These are phyloP conservation scores for Gallinago stenura DNA, from an alignment of 2,797 vertebrate genomes.

Conservation along the genomic window DNA sequence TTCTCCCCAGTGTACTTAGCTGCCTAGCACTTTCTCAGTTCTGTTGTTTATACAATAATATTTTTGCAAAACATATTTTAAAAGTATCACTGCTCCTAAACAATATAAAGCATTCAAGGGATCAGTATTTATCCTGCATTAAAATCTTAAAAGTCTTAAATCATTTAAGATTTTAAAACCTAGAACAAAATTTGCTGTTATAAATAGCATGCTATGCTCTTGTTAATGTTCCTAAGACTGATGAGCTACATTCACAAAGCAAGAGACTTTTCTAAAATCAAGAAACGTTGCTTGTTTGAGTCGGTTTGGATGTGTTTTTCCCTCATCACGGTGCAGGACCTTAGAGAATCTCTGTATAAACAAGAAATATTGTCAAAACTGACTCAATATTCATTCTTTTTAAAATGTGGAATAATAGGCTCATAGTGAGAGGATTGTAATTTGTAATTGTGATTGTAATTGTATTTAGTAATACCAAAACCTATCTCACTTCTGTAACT, in stretches of 20 bases:
- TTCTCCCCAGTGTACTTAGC: background rate
- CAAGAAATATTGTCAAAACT: background rate
- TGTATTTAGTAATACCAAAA: background rate
- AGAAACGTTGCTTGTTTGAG: background rate
- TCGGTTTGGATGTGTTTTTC: background rate
- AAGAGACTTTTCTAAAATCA: background rate
- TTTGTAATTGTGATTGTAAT: too few species aligned
- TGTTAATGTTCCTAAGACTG: background rate
- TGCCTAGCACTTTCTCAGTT: background rate
- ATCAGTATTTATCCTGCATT: background rate
- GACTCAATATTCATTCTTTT: background rate
- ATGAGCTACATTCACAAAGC: background rate
- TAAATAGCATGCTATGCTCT: background rate
- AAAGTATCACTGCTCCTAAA: background rate
- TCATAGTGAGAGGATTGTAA: background rate
- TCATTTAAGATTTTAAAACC: background rate
- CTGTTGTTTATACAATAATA: accelerated
- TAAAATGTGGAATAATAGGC: background rate
- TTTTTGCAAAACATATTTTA: background rate
- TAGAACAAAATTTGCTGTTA: background rate
- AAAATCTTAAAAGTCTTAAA: background rate
- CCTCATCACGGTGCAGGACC: background rate
- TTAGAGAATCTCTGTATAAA: background rate
- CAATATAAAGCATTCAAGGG: background rate
- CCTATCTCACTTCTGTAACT: background rate